phyloP scores from a whole-genome alignment of 2,888 invertebrate species.

The Calliopum simillimum region DNA sequence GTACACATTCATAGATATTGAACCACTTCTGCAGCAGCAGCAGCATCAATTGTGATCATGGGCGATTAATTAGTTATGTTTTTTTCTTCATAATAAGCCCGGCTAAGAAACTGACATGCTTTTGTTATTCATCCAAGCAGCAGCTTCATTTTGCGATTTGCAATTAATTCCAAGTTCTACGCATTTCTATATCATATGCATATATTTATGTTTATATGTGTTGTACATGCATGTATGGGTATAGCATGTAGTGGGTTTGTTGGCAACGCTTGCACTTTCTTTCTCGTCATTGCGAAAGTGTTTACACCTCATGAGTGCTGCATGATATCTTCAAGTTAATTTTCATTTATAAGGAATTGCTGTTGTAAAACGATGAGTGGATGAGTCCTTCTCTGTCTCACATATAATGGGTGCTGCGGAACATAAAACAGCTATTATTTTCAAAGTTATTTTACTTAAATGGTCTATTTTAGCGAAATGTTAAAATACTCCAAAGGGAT shows the following conservation, averaged over 20 bases:
- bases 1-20: conserved; percentile 11
- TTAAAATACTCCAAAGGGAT: too few species aligned
- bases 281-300: background rate
- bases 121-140: conserved; percentile 60
- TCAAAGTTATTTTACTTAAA: too few species aligned
- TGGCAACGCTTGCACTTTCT: conserved; percentile 40
- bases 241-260: background rate
- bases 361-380: too few species aligned
- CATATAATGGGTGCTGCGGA: too few species aligned
- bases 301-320: background rate
- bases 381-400: too few species aligned
- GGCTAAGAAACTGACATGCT: conserved; percentile 57
- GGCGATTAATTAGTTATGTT: conserved; percentile 51
- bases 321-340: background rate
- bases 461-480: too few species aligned
- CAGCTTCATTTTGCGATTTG: conserved; percentile 3
- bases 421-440: too few species aligned
- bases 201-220: background rate
- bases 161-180: conserved; percentile 1
- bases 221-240: background rate
- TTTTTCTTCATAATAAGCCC: conserved; percentile 43
- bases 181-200: conserved; percentile 11
- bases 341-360: background rate
- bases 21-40: conserved; percentile 27
- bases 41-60: conserved; percentile 31